Conservation (phyloP, 2,113 vertebrate genomes). For the Saccopteryx bilineata region DNA sequence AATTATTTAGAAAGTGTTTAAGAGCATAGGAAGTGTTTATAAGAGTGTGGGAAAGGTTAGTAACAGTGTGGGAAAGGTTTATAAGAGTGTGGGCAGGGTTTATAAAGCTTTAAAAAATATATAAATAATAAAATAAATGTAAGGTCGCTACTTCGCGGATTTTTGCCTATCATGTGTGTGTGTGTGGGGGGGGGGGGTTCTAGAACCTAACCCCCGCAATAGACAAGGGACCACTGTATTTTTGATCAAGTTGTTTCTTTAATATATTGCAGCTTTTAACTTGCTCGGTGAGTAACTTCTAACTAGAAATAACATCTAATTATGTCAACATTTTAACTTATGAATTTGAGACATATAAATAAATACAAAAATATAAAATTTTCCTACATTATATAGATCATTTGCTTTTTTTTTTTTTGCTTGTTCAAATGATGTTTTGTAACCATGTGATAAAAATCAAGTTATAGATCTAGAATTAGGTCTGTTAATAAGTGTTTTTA, state of each 20-base stretch:
- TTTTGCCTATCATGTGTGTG: too few species aligned
- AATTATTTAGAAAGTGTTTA: too few species aligned
- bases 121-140: too few species aligned
- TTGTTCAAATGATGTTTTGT: neutral
- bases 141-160: too few species aligned
- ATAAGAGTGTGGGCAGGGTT: too few species aligned
- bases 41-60: too few species aligned
- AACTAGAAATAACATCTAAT: constrained; percentile 41
- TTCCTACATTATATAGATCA: neutral
- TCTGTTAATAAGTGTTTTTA: constrained; percentile 37
- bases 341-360: neutral
- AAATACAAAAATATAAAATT: constrained; percentile 38
- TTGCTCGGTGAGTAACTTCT: neutral
- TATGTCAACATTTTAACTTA: constrained; percentile 41
- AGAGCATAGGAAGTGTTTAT: too few species aligned
- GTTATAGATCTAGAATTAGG: neutral
- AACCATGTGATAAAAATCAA: constrained; percentile 29
- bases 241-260: neutral
- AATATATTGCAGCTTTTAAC: neutral
- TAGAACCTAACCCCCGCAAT: too few species aligned
- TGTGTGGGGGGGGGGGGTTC: too few species aligned
- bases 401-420: neutral
- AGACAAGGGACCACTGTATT: neutral
- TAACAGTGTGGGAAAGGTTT: too few species aligned
- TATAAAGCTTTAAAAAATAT: too few species aligned